Base-by-base conservation (phyloP, 2,888 invertebrate genomes). In the Sinohyriopsis cumingii region DNA sequence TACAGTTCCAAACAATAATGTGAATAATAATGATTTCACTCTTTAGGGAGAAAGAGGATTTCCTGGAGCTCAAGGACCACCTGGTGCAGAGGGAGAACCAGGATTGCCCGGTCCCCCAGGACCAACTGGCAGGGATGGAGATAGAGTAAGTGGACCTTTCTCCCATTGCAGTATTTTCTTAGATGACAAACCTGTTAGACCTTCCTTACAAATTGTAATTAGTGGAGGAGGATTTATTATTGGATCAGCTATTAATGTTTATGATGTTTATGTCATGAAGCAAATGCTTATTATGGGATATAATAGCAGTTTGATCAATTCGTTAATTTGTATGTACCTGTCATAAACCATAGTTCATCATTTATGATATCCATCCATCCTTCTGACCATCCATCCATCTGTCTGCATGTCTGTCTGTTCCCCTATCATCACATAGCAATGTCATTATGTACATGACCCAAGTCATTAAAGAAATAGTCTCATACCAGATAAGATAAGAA, bases 41-140 rank as follows among this genome's bases (percentile, higher is more conserved):
- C 69, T 72, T 19, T 67, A 86, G 86, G 85, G 86, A 62, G 86
- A 85, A 56, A 75, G 84, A 33, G 86, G 86, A 7, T 79, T 78
- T 71, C 85, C 85, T 5, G 86, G 86, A 28, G 81, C 80, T 45
- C 76, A 78, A 25, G 87, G 87, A 45, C 69, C 80, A 4, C 80
- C 82, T 1, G 87, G 87, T 55, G 71, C 78, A 7, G 66, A 72
- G 54, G 87, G 87, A 12, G 75, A 79, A 45, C 68, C 81, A 19
- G 87, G 87, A 33, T 66, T 69, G 7, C 59, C 71, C 3, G 87
- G 87, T 20, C 76, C 80, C 7, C 55, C 56, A 4, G 86, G 86
- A 68, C 82, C 80, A 12, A 18, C 77, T 9, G 86, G 86, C 20
- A 68, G 79, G 45, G 81, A 77, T 57, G 86, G 86, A 60, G 78